Base-by-base conservation (phyloP, 2,888 invertebrate genomes). In the Biston betularia region DNA sequence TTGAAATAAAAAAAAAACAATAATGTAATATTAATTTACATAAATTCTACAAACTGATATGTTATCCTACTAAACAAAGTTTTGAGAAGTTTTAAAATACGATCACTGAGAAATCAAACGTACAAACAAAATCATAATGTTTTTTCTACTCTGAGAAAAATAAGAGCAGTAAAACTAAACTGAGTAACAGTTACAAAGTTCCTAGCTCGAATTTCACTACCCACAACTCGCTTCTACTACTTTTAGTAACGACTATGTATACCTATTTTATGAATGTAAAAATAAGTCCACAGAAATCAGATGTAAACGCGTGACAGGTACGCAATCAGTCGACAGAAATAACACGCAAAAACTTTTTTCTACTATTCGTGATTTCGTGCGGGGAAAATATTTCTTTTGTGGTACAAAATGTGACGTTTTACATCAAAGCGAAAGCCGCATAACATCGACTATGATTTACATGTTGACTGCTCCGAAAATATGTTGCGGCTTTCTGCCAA, bases 341-440 rank as follows among this genome's bases (percentile, higher is more conserved):
- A 65, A 60, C n/a, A 8, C 55, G 8, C 55, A 10, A 34, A 35
- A 54, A 64, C 9, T 60, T 58, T 54, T n/a, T 24, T 48, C 34
- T 14, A 55, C 54, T 55, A 49, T 55, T 60, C 65, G 44, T 55
- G 55, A 65, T 59, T 50, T 55, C 54, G 55, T 55, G n/a, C 24
- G 54, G 49, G 53, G 45, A 59, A 54, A 45, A 58, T 55, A 65
- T 65, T 50, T 49, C 55, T 49, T 65, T 65, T 60, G 65, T 64
- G 52, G 44, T 57, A 46, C 38, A 49, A 53, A 56, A 61, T 57
- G 56, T 61, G 38, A 46, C 61, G 34, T 57, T 38, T 48, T 53
- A 66, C 61, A 61, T 66, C 65, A 66, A 66, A 66, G 65, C 14
- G 56, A 34, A 56, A 61, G 53, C 65, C 61, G 52, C 42, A 46